Conservation (phyloP, 2,888 invertebrate species). For the Podotricha telesiphe region DNA sequence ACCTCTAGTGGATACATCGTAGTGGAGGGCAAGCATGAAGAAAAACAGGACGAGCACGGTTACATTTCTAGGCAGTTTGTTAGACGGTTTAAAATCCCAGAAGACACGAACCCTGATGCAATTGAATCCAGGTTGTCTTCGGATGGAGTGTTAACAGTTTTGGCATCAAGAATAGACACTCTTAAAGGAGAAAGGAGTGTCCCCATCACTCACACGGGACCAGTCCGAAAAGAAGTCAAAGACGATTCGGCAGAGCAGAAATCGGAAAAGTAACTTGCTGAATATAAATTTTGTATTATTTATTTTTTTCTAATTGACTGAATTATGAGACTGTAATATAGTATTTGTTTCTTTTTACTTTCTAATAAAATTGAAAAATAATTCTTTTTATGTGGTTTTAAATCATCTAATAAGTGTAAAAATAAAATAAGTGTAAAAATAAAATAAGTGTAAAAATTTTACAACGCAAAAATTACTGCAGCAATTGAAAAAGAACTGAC, state of each 20-base stretch:
- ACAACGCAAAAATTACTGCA: no score
- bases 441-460: no score
- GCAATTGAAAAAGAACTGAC: no score
- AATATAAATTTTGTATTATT: background rate
- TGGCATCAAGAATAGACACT: constrained; percentile 81
- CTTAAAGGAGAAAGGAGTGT: constrained; percentile 77
- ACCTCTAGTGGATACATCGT: constrained; percentile 87
- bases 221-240: constrained; percentile 67
- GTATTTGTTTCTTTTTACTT: constrained; percentile 8
- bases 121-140: constrained; percentile 90
- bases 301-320: constrained; percentile 25
- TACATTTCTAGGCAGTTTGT: constrained; percentile 89
- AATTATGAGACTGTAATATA: constrained; percentile 33
- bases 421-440: no score
- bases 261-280: constrained; percentile 33
- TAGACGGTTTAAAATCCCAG: constrained; percentile 88
- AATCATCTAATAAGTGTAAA: no score
- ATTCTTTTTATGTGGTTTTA: background rate
- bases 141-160: constrained; percentile 89
- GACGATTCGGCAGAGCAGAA: constrained; percentile 48
- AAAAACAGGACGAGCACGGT: constrained; percentile 89
- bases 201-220: constrained; percentile 84
- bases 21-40: constrained; percentile 91
- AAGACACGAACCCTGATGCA: constrained; percentile 87
- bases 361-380: constrained; percentile 9